Percentiles rank a stretch among this genome's conserved stretches.
These are phyloP conservation scores for Petaurus breviceps DNA, from an alignment of 2,113 vertebrate genomes.

Conservation along the genomic window DNA sequence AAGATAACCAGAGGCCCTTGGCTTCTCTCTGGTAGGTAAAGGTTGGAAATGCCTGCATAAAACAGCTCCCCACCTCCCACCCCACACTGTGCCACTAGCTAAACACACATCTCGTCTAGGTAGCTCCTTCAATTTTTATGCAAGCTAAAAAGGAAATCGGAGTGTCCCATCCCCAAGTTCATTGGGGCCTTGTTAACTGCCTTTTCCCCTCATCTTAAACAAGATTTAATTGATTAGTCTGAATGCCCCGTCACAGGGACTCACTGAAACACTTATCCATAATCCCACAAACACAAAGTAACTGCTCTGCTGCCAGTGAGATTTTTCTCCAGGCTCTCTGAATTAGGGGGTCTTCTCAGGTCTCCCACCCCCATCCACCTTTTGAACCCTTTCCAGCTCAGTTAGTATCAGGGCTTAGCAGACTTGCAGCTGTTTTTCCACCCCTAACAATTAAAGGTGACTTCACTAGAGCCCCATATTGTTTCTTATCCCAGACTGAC, in stretches of 20 bases:
- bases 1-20: neutral
- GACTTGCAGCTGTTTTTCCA: constrained; percentile 8
- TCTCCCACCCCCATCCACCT: neutral
- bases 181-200: neutral
- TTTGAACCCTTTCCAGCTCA: constrained; percentile 38
- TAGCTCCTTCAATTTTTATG: neutral
- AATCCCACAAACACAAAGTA: neutral
- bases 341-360: neutral
- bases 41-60: neutral
- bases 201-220: neutral
- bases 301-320: neutral
- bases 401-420: neutral
- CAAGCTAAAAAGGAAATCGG: neutral
- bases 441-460: constrained; percentile 24
- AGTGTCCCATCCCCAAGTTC: neutral
- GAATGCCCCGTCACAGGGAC: neutral
- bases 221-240: neutral
- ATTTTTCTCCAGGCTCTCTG: neutral
- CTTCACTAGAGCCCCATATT: constrained; percentile 36
- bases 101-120: neutral
- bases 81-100: neutral
- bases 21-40: neutral
- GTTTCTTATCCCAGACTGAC: constrained; percentile 19
- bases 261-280: neutral
- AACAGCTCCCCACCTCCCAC: neutral